Conservation (phyloP, 2,113 vertebrate species). For the Hymenochirus boettgeri region DNA sequence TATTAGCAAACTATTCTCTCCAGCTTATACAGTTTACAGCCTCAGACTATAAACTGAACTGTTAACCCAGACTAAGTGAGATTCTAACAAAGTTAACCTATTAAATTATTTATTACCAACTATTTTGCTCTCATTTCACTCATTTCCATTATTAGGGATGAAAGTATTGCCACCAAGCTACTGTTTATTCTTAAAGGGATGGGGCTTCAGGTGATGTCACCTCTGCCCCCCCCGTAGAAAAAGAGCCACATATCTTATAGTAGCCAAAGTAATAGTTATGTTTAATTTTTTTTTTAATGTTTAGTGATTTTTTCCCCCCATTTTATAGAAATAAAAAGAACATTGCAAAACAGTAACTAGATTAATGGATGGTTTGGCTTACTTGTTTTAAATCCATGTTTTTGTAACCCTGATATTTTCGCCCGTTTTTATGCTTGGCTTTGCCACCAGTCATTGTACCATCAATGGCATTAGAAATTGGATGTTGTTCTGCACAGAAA, state of each 20-base stretch:
- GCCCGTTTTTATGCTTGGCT: conserved; percentile 97
- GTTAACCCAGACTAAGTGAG: neutral
- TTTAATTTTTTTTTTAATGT: too few relatives aligned
- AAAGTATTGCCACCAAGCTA: neutral
- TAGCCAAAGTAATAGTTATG: too few relatives aligned
- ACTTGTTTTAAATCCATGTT: conserved; percentile 94
- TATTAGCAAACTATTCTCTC: neutral
- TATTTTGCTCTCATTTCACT: too few relatives aligned
- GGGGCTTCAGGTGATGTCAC: too few relatives aligned
- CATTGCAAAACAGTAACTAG: neutral
- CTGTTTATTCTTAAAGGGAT: too few relatives aligned
- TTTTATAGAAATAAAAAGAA: neutral
- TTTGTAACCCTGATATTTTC: conserved; percentile 89
- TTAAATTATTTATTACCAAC: neutral
- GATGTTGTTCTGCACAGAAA: conserved; percentile 77
- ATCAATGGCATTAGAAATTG: conserved; percentile 84
- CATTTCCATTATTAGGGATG: neutral
- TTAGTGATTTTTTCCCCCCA: too few relatives aligned
- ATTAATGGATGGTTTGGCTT: conserved; percentile 3
- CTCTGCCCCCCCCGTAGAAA: too few relatives aligned
- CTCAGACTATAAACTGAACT: neutral
- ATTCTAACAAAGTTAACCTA: neutral
- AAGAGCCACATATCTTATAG: too few relatives aligned
- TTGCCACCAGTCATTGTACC: conserved; percentile 98
- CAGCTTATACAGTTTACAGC: neutral